Evolutionary conservation across 92 coral and sea anemone genomes (phyloP).

Genomic region (Metridium senile): DNA sequence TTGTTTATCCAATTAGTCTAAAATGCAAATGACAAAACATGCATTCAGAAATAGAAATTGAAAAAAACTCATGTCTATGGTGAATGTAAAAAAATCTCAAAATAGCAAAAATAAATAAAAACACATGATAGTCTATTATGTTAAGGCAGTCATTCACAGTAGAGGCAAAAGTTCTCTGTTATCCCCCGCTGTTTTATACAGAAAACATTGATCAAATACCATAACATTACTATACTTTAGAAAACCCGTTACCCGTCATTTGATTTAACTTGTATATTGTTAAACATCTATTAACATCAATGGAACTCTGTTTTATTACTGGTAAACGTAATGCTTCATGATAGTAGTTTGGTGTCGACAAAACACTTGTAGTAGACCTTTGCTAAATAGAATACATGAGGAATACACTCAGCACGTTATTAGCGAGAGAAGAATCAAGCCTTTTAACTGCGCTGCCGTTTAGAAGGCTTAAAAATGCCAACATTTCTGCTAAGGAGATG

Average conservation of each 20-base stretch:
- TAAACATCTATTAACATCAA: slow-evolving; percentile 21
- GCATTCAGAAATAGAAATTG: background rate
- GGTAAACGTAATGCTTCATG: background rate
- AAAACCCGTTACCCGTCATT: slow-evolving; percentile 12
- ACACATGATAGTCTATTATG: background rate
- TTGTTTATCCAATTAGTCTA: background rate
- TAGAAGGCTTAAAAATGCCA: background rate
- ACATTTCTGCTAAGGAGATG: background rate
- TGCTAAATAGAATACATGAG: background rate
- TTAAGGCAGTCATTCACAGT: background rate
- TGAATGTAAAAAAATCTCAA: background rate
- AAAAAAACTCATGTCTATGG: background rate
- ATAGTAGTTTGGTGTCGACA: background rate
- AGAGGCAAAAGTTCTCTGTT: background rate
- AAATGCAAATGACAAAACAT: background rate
- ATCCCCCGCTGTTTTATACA: slow-evolving; percentile 28
- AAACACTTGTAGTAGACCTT: background rate
- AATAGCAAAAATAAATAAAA: background rate
- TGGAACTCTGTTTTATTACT: background rate
- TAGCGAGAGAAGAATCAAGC: background rate
- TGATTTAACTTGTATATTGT: slow-evolving; percentile 7
- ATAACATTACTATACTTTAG: background rate
- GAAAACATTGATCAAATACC: slow-evolving; percentile 22
- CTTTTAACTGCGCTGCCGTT: background rate
- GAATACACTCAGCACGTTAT: background rate